Percentiles rank a stretch among this genome's conserved stretches.
These are phyloP conservation scores for Drosophila leontia DNA, from an alignment of 1,140 invertebrate species.

Conservation along the genomic window DNA sequence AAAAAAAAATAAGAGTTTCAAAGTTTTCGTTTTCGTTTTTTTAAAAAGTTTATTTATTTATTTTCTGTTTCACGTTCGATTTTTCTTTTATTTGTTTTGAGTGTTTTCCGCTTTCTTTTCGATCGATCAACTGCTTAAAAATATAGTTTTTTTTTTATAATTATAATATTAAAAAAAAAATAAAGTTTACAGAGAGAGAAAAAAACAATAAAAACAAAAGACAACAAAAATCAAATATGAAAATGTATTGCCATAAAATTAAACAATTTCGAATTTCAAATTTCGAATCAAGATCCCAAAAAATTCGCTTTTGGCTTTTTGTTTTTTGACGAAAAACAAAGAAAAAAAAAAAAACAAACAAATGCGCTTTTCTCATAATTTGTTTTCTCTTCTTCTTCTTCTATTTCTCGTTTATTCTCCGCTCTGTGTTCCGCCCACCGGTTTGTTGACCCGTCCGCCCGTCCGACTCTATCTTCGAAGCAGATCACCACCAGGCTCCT, in stretches of 20 bases:
- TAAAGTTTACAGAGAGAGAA: constrained; percentile 14
- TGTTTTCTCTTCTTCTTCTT: constrained; percentile 84
- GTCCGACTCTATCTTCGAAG: constrained; percentile 1
- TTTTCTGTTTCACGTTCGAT: constrained; percentile 45
- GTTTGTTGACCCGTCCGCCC: constrained; percentile 36
- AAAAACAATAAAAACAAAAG: constrained; percentile 7
- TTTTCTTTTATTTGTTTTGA: constrained; percentile 29
- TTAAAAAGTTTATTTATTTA: constrained; percentile 9
- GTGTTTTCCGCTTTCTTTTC: constrained; percentile 40
- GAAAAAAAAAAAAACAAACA: constrained; percentile 18
- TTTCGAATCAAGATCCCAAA: background rate
- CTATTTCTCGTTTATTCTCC: constrained; percentile 62
- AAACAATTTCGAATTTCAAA: constrained; percentile 35
- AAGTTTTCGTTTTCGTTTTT: constrained; percentile 16
- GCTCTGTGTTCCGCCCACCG: constrained; percentile 59
- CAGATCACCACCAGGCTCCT: constrained; percentile 8
- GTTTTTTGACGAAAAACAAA: constrained; percentile 38
- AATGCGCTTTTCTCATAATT: constrained; percentile 84
- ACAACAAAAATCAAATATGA: constrained; percentile 23
- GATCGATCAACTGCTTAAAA: constrained; percentile 20
- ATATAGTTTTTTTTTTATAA: background rate
- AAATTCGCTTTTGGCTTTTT: constrained; percentile 83
- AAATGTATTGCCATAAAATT: constrained; percentile 27
- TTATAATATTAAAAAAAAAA: background rate
- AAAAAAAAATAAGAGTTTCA: constrained; percentile 20